phyloP scores from a whole-genome alignment of 2,797 vertebrate genomes.

The Sebastes reedi region DNA sequence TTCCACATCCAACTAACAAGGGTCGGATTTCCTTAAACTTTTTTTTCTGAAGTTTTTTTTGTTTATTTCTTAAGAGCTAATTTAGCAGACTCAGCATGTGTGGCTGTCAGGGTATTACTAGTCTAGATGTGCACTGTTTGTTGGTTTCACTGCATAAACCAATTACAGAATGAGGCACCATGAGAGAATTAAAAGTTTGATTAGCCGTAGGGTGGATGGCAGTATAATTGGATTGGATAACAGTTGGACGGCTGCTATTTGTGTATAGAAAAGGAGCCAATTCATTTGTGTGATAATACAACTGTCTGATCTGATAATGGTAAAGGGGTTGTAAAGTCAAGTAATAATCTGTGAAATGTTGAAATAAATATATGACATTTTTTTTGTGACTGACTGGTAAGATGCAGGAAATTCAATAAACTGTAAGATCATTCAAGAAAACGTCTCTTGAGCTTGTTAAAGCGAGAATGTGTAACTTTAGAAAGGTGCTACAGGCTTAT shows the following conservation, averaged over 20 bases:
- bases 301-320: background rate
- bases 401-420: background rate
- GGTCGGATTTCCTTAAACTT: conserved; percentile 23
- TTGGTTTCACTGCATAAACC: conserved; percentile 64
- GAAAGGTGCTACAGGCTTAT: background rate
- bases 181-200: conserved; percentile 66
- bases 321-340: background rate
- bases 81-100: conserved; percentile 50
- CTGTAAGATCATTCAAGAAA: background rate
- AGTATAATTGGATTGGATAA: conserved; percentile 54
- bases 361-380: background rate
- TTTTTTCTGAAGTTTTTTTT: conserved; percentile 19
- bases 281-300: background rate
- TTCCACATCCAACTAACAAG: conserved; percentile 2
- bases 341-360: background rate
- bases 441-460: background rate
- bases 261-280: background rate
- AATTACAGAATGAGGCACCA: conserved; percentile 59
- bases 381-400: background rate
- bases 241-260: conserved; percentile 23
- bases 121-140: conserved; percentile 44
- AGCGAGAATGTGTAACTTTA: background rate
- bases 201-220: conserved; percentile 49
- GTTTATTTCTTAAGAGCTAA: conserved; percentile 34
- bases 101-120: conserved; percentile 54